Evolutionary conservation across 1,140 invertebrate species (phyloP), one percentile per base, ranked within the genome.

Genomic region (Wasmannia auropunctata): DNA sequence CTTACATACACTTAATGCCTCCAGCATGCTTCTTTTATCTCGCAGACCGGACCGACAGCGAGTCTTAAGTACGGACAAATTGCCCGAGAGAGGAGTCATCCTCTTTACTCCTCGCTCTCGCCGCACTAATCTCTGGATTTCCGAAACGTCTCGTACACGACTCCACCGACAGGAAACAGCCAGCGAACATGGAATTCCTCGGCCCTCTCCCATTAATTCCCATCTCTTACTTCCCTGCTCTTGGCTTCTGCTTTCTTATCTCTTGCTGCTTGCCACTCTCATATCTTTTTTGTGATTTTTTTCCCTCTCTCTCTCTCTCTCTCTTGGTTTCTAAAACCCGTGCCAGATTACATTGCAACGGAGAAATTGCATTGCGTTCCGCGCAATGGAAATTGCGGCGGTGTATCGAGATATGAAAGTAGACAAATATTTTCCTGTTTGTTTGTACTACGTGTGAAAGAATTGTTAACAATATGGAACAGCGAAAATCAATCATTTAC

Each of bases 1-100:
- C 63, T 60, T 58, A 46, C 70, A 25, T 49, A 37, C 51, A n/a
- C 14, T 75, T 86, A 87, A 86, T 79, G 70, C 37, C 2, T 28
- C 25, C 67, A 83, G 54, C 63, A 19, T 81, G 31, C 60, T 65
- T 77, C 67, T 86, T 75, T 88, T 75, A 87, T 88, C 85, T 88
- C 28, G 63, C 75, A 11, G 49, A 87, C 62, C 62, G 54, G 54
- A 74, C 75, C 31, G 54, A 58, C 65, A 19, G 63, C 62, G 63
- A 19, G 60, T n/a, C 86, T 58, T 62, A 65, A 86, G 65, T 81
- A 69, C 60, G n/a, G 22, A 87, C 85, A 70, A 81, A 87, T 49
- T 72, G 43, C 75, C 51, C 31, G n/a, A 46, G n/a, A 46, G n/a
- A 46, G 72, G 19, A 81, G 49, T 86, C 63, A 43, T 87, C 67